Percentiles rank a stretch among this genome's conserved stretches.
Evolutionary conservation across 2,113 vertebrate genomes (phyloP).

Genomic region (Gallinago jamesoni): DNA sequence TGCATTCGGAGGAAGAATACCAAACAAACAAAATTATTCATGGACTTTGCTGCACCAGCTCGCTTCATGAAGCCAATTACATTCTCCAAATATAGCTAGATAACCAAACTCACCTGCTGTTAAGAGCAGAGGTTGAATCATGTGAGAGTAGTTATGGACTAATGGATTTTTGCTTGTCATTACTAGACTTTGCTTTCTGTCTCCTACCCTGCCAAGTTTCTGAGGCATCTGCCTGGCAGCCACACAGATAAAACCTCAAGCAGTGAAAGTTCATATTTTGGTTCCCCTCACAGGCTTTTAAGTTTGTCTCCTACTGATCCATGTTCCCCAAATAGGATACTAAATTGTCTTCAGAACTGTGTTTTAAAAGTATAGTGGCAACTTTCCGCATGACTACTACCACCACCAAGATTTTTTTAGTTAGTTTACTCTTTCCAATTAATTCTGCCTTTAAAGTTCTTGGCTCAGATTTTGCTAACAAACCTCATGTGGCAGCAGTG

Average conservation of each 20-base stretch:
- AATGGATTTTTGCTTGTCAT: neutral
- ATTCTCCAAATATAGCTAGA: neutral
- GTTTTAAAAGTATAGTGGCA: neutral
- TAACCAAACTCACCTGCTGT: constrained; percentile 30
- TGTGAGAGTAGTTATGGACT: neutral
- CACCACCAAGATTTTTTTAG: neutral
- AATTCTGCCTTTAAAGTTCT: neutral
- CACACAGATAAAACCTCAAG: neutral
- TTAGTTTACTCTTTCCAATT: neutral
- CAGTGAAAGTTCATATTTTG: neutral
- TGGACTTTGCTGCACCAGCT: neutral
- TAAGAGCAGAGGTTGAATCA: neutral
- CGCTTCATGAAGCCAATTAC: neutral
- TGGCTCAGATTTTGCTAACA: neutral
- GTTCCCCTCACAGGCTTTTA: neutral
- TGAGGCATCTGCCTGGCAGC: constrained; percentile 13
- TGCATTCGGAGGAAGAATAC: neutral
- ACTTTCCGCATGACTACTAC: neutral
- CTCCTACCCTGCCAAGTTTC: constrained; percentile 22
- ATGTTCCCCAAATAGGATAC: neutral
- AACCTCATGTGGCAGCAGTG: neutral
- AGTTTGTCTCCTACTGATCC: neutral
- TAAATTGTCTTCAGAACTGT: neutral
- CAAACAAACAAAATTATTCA: neutral
- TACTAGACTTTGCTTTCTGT: neutral